These are phyloP conservation scores for Drosophila paracracens DNA, from an alignment of 2,888 invertebrate species.

Conservation along the genomic window DNA sequence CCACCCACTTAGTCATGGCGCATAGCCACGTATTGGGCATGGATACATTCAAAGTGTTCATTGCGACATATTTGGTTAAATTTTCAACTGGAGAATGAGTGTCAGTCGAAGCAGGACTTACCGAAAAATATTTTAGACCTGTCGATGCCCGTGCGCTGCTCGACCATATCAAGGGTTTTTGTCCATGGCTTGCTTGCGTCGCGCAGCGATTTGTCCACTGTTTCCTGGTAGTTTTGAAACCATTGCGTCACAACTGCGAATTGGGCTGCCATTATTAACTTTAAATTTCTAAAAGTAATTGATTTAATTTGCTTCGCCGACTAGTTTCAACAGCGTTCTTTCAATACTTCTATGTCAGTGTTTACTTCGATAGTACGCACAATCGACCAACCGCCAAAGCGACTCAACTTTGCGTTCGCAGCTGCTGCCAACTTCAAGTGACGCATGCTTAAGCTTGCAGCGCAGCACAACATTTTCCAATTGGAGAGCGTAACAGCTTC, in stretches of 20 bases:
- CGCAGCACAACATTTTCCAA: neutral
- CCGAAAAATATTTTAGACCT: conserved; percentile 92
- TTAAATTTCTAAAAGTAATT: conserved; percentile 49
- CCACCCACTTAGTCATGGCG: conserved; percentile 37
- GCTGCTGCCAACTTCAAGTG: conserved; percentile 18
- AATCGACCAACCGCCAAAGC: conserved; percentile 38
- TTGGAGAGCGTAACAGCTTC: neutral
- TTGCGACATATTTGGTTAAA: conserved; percentile 4
- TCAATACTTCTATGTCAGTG: conserved; percentile 10
- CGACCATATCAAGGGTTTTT: conserved; percentile 88
- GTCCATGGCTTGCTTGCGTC: conserved; percentile 91
- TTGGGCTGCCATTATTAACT: conserved; percentile 57
- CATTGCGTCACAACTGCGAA: conserved; percentile 52
- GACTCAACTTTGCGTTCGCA: conserved; percentile 11
- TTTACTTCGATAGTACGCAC: neutral
- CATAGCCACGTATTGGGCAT: conserved; percentile 55
- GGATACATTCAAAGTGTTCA: conserved; percentile 8
- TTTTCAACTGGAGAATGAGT: neutral
- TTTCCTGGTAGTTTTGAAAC: conserved; percentile 87
- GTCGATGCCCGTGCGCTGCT: conserved; percentile 90
- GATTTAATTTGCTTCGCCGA: conserved; percentile 50
- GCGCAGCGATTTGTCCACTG: conserved; percentile 87
- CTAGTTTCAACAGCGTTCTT: conserved; percentile 27
- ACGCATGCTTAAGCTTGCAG: conserved; percentile 5
- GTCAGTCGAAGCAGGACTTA: conserved; percentile 85